Base-by-base conservation (phyloP, 1,140 invertebrate species). In the Hypothenemus hampei region DNA sequence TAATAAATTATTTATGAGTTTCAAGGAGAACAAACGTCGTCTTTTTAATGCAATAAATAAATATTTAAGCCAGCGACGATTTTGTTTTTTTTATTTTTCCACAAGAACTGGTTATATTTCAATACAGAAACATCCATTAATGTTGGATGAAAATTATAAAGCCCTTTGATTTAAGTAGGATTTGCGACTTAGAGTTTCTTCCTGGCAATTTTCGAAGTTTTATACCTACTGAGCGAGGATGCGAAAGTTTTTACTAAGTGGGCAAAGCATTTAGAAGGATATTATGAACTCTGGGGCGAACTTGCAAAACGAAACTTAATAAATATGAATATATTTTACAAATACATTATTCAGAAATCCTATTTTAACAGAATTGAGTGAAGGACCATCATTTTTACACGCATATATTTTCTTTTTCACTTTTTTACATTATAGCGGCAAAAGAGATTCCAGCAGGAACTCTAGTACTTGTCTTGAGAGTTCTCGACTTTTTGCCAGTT, bases 201-300 rank as follows among this genome's bases (percentile, higher is more conserved):
- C 49, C 35, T 51, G 37, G 49, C 43, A 41, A 51, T 51, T 51
- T 51, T 51, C 19, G 39, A 51, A 51, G 49, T 51, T 51, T 51
- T 51, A 51, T 51, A 51, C 49, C 49, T 51, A 33, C 13, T 37
- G 18, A 43, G 49, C 49, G 24, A 43, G 39, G 49, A 51, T 51
- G 49, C 49, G 49, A 37, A 51, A 51, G 49, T 51, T 51, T 51
- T 51, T 51, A 51, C 39, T 51, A 51, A 51, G 49, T 51, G 43
- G 49, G 37, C 24, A 33, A 23, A 51, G 33, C 37, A 43, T 51
- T 51, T 51, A 22, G 49, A 41, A 51, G 35, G n/a, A 51, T 51
- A 43, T 51, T 50, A 20, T 40, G 22, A 37, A 15, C 35, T 40
- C 40, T 40, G n/a, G 22, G 10, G 15, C n/a, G 21, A 15, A 36